phyloP scores from a whole-genome alignment of 2,797 vertebrate genomes.

The Valencia hispanica region DNA sequence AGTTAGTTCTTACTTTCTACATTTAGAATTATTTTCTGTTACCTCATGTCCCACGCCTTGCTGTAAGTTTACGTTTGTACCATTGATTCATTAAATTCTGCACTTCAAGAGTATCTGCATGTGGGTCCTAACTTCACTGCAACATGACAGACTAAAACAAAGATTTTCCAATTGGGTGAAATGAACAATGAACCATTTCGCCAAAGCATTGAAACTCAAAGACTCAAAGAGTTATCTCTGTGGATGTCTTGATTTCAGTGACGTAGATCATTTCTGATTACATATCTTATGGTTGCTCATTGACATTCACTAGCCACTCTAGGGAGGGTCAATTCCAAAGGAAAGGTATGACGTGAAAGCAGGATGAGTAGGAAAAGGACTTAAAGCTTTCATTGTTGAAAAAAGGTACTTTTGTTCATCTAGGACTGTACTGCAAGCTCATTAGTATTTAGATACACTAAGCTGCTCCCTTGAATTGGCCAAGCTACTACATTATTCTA shows the following conservation, averaged over 20 bases:
- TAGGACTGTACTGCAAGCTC: neutral
- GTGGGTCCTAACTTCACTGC: no score
- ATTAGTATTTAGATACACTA: neutral
- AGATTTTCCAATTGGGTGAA: neutral
- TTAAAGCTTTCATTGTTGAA: neutral
- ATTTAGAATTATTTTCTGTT: no score
- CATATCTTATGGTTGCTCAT: neutral
- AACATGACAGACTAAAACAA: neutral
- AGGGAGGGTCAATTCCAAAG: neutral
- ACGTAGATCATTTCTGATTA: neutral
- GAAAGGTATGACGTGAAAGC: neutral
- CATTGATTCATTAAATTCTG: no score
- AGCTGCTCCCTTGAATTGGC: neutral
- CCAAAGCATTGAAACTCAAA: no score
- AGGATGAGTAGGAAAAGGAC: neutral
- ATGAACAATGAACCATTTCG: neutral
- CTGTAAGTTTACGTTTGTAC: no score
- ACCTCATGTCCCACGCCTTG: no score
- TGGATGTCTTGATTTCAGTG: neutral
- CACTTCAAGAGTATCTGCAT: no score
- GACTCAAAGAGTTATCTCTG: neutral
- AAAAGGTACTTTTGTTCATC: neutral
- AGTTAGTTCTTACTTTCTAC: no score
- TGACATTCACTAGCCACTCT: no score
- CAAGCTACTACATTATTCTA: neutral